These are phyloP conservation scores for Hypsopygia costalis DNA, from an alignment of 2,888 invertebrate genomes.

Conservation along the genomic window DNA sequence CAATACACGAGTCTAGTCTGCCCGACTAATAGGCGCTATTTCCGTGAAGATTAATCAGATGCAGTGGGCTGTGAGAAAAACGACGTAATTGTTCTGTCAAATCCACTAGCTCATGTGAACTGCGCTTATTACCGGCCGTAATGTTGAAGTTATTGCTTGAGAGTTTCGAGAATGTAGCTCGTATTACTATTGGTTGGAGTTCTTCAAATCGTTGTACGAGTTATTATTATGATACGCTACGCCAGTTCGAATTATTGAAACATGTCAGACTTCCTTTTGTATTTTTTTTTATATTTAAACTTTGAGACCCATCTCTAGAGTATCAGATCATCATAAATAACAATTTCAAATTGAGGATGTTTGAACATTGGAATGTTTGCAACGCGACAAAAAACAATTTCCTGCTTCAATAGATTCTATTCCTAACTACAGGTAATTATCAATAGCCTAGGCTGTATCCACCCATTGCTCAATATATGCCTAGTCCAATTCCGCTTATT, in stretches of 20 bases:
- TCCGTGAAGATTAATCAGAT: conserved; percentile 43
- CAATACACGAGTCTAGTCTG: conserved; percentile 25
- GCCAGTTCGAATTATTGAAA: not conserved
- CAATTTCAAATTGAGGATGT: too few species aligned
- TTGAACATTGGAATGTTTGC: too few species aligned
- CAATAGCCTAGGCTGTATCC: too few species aligned
- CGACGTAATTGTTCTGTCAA: conserved; percentile 60
- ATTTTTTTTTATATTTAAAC: too few species aligned
- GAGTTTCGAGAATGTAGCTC: conserved; percentile 44
- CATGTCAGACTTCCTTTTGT: too few species aligned
- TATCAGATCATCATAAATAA: too few species aligned
- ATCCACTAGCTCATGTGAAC: conserved; percentile 52
- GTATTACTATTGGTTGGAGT: not conserved
- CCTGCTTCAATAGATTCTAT: too few species aligned
- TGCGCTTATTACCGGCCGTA: conserved; percentile 39
- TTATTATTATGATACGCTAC: not conserved
- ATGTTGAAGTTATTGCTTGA: conserved; percentile 19
- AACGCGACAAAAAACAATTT: too few species aligned
- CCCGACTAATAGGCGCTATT: conserved; percentile 41
- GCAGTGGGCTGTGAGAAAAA: conserved; percentile 47
- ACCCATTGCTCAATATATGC: too few species aligned
- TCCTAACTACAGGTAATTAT: too few species aligned
- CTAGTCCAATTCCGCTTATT: too few species aligned
- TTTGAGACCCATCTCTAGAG: too few species aligned
- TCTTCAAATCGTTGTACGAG: not conserved